A percentile compares a stretch with the other conserved stretches of the same genome.
Evolutionary conservation across 53 echinoderm and acorn worm species (phyloP).

Genomic region (Henricia sp.): DNA sequence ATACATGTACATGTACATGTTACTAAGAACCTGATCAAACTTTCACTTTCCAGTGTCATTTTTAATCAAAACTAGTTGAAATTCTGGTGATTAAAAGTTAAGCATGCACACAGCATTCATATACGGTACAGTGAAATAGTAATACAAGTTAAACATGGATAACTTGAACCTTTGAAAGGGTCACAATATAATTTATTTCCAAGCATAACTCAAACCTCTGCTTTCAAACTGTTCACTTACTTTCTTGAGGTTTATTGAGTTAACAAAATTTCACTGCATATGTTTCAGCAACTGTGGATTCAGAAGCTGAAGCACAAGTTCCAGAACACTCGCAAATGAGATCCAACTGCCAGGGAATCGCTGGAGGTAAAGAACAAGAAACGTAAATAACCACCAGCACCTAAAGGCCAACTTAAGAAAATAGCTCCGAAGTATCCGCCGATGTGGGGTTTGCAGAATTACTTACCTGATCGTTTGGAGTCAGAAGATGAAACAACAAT

Average conservation of each 20-base stretch:
- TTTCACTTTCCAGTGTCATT: no score
- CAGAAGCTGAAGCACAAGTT: conserved; percentile 26
- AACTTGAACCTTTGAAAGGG: background rate
- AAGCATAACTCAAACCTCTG: background rate
- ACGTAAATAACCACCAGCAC: conserved; percentile 9
- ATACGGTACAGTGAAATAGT: background rate
- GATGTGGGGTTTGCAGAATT: conserved; percentile 49
- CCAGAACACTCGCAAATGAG: conserved; percentile 39
- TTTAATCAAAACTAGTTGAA: no score
- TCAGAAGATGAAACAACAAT: conserved; percentile 41
- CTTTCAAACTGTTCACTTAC: background rate
- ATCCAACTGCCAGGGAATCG: conserved; percentile 17
- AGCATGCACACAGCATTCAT: background rate
- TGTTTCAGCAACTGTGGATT: conserved; percentile 43
- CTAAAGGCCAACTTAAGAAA: conserved; percentile 1
- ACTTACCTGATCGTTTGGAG: background rate
- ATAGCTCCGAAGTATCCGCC: conserved; percentile 25
- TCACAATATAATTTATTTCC: background rate
- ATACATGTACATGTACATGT: no score
- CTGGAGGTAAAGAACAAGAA: conserved; percentile 28
- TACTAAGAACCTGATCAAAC: no score
- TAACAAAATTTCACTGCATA: background rate
- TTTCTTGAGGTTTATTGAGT: background rate
- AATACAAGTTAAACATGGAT: background rate
- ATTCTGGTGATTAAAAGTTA: no score